Conservation (phyloP, 2,113 vertebrate species). For the Platysternon megacephalum region DNA sequence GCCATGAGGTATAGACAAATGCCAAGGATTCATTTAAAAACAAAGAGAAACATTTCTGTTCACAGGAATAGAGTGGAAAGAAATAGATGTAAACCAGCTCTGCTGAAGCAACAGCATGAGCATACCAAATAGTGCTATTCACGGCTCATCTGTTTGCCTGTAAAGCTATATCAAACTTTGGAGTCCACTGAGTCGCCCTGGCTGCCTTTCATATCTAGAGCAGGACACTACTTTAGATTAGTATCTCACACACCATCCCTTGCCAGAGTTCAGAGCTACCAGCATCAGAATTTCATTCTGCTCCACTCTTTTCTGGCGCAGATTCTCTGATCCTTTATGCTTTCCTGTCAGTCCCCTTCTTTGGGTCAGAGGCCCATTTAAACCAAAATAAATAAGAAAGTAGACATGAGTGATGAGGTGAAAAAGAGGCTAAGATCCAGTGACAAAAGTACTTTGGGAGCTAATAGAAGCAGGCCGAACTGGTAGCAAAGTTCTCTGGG, state of each 20-base stretch:
- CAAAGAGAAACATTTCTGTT: not conserved
- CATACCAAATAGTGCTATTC: fast-evolving
- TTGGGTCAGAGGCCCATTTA: fast-evolving
- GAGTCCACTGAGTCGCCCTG: not conserved
- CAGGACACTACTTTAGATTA: not conserved
- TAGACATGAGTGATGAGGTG: not conserved
- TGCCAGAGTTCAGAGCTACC: not conserved
- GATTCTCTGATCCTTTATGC: not conserved
- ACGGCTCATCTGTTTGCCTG: not conserved
- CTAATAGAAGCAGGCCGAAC: not conserved
- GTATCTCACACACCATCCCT: not conserved
- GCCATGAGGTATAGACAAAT: not conserved
- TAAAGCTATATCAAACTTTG: not conserved
- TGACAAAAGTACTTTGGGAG: fast-evolving
- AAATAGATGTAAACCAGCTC: fast-evolving
- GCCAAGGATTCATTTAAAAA: slow-evolving; percentile 29
- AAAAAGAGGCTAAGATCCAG: fast-evolving
- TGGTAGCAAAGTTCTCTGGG: not conserved
- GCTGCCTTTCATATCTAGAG: not conserved
- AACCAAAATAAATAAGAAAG: fast-evolving
- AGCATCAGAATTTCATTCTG: not conserved
- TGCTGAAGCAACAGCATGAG: fast-evolving
- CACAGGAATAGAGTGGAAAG: not conserved
- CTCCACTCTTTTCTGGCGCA: not conserved
- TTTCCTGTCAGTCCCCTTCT: not conserved